phyloP scores from a whole-genome alignment of 2,888 invertebrate species.

The Lasioglossum figueresi region DNA sequence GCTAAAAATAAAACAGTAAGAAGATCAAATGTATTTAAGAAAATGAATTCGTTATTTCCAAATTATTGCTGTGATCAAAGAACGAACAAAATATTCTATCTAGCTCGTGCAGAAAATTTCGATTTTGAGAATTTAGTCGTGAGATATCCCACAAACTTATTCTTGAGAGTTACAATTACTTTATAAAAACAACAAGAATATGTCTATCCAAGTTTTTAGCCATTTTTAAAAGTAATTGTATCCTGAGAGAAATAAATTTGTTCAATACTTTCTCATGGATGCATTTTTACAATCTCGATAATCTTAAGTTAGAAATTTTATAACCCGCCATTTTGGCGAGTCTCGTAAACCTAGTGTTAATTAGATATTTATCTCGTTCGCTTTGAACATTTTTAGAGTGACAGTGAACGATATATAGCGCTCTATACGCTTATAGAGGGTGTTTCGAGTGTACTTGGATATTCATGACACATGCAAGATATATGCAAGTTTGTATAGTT shows the following conservation, averaged over 20 bases:
- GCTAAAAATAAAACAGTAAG: not conserved
- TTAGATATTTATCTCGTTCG: not conserved
- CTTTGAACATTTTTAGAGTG: not conserved
- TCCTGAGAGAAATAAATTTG: too few species aligned
- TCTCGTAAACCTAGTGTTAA: not conserved
- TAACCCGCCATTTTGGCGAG: too few species aligned
- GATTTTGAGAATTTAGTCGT: not conserved
- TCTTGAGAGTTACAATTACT: not conserved
- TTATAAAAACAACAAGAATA: too few species aligned
- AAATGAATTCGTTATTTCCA: not conserved
- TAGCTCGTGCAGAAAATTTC: not conserved
- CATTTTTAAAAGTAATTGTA: too few species aligned
- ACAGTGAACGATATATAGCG: not conserved
- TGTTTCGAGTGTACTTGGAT: not conserved
- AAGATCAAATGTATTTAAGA: too few species aligned
- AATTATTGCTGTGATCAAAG: too few species aligned
- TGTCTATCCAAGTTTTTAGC: too few species aligned
- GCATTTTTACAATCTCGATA: too few species aligned
- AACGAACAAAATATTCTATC: too few species aligned
- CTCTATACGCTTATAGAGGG: not conserved
- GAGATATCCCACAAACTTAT: not conserved
- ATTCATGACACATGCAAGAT: constrained; percentile 4
- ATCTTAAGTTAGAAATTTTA: too few species aligned
- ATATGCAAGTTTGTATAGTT: not conserved
- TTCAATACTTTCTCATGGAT: too few species aligned